Evolutionary conservation across 2,888 invertebrate genomes (phyloP).

Genomic region (Ophion ventricosus): DNA sequence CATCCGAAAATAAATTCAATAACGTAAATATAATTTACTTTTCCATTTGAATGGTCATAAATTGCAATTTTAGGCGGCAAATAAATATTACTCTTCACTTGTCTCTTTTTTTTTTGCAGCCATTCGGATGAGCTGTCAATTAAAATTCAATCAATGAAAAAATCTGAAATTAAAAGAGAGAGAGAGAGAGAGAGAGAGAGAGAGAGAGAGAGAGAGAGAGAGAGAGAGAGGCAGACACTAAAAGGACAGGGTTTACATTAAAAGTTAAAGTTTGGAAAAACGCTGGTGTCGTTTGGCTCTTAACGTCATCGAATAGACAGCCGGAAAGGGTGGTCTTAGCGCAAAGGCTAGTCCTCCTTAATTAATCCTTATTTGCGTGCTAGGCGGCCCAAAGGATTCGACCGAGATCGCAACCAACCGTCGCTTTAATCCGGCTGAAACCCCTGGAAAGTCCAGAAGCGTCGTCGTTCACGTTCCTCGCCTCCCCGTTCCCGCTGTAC

Average conservation of each 20-base stretch:
- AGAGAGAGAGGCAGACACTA: too few relatives aligned
- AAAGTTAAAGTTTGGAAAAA: constrained; percentile 19
- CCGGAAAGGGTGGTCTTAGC: constrained; percentile 45
- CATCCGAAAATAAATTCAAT: not conserved
- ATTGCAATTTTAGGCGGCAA: not conserved
- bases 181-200: too few relatives aligned
- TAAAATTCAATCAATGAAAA: too few relatives aligned
- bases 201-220: too few relatives aligned
- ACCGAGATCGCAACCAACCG: constrained; percentile 62
- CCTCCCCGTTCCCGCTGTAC: not conserved
- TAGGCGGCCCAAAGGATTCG: constrained; percentile 67
- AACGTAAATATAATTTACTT: not conserved
- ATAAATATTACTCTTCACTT: too few relatives aligned
- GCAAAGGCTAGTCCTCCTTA: constrained; percentile 62
- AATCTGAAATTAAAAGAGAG: too few relatives aligned
- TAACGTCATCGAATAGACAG: constrained; percentile 68
- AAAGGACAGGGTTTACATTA: not conserved
- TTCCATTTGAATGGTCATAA: not conserved
- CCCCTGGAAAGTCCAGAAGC: constrained; percentile 39
- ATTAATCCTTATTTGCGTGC: constrained; percentile 75
- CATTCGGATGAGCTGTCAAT: too few relatives aligned
- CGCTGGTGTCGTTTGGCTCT: constrained; percentile 64
- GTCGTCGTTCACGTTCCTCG: constrained; percentile 23
- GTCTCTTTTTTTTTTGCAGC: too few relatives aligned
- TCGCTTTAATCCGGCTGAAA: constrained; percentile 71